These are phyloP conservation scores for Pachycephala philippinensis DNA, from an alignment of 2,113 vertebrate species.

Conservation along the genomic window DNA sequence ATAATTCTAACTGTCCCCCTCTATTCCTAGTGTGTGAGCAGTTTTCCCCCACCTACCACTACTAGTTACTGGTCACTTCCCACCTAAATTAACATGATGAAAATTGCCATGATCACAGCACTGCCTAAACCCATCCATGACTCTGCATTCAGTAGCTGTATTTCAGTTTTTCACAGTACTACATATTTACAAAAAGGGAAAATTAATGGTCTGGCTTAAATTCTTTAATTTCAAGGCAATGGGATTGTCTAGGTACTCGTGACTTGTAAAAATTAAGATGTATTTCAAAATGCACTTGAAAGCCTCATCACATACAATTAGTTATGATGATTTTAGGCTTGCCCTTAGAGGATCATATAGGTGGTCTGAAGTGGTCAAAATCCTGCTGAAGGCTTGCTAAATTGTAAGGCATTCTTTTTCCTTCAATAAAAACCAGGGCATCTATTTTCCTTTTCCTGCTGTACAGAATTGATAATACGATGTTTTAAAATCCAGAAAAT, in stretches of 20 bases:
- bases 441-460: neutral
- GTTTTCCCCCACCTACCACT: neutral
- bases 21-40: neutral
- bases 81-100: neutral
- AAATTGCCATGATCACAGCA: neutral
- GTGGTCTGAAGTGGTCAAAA: neutral
- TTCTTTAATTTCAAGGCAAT: neutral
- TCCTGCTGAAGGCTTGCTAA: neutral
- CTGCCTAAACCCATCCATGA: neutral
- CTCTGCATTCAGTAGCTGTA: neutral
- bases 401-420: neutral
- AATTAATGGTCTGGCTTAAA: neutral
- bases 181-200: neutral
- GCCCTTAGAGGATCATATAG: neutral
- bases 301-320: neutral
- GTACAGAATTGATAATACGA: accelerated
- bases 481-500: neutral
- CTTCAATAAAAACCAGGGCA: neutral
- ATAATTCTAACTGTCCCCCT: neutral
- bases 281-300: neutral
- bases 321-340: neutral
- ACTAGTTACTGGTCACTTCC: neutral
- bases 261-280: neutral
- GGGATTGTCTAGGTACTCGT: neutral
- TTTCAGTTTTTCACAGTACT: neutral